A percentile compares a stretch with the other conserved stretches of the same genome.
These are phyloP conservation scores for Apeira syringaria DNA, from an alignment of 2,888 invertebrate genomes.

Conservation along the genomic window DNA sequence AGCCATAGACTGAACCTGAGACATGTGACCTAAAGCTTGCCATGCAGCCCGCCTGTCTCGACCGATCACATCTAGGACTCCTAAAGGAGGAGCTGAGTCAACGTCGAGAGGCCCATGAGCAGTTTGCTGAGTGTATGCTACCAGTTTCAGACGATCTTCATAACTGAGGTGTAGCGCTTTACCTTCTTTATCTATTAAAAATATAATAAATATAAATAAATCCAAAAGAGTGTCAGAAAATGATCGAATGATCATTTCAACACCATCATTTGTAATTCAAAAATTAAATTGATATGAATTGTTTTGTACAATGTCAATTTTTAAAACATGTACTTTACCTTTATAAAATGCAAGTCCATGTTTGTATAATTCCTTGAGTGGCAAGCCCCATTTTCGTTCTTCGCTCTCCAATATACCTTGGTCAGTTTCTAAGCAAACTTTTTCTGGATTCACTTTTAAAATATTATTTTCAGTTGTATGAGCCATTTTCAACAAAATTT, in stretches of 20 bases:
- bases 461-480: conserved; percentile 53
- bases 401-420: conserved; percentile 76
- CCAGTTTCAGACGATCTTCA: conserved; percentile 94
- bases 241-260: background rate
- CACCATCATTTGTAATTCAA: background rate
- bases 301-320: background rate
- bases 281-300: background rate
- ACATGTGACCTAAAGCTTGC: conserved; percentile 94
- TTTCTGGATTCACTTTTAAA: conserved; percentile 64
- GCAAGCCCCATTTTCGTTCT: conserved; percentile 86
- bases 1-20: conserved; percentile 94
- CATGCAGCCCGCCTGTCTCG: conserved; percentile 96
- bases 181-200: conserved; percentile 94
- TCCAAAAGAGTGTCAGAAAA: no score
- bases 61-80: conserved; percentile 97
- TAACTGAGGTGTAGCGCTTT: conserved; percentile 97
- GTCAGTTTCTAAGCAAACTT: conserved; percentile 72
- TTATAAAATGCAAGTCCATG: conserved; percentile 96
- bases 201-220: no score
- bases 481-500: conserved; percentile 46
- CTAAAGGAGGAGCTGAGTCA: conserved; percentile 90
- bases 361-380: conserved; percentile 92
- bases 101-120: conserved; percentile 91
- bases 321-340: no score
- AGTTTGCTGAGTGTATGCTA: conserved; percentile 96